These are phyloP conservation scores for Pangasius sanitwongsei DNA, from an alignment of 2,797 vertebrate genomes.

Conservation along the genomic window DNA sequence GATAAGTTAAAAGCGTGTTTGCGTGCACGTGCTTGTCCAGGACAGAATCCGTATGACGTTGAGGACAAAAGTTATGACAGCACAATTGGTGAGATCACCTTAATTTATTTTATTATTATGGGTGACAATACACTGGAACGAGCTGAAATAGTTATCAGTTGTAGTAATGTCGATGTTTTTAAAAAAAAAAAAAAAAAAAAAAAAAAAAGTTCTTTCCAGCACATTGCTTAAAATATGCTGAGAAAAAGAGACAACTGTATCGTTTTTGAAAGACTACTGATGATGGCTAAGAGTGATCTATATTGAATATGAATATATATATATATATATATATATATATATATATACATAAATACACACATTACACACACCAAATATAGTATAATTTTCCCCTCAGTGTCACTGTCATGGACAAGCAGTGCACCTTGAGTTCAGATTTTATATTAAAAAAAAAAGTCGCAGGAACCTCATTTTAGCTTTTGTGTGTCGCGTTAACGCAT, in stretches of 20 bases:
- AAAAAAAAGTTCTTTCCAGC: neutral
- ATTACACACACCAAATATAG: neutral
- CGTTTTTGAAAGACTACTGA: constrained; percentile 4
- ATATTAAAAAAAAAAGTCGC: constrained; percentile 56
- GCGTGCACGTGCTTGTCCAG: constrained; percentile 36
- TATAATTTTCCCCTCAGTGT: neutral
- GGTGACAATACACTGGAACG: neutral
- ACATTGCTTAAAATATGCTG: neutral
- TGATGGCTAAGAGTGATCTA: neutral
- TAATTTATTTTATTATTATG: neutral
- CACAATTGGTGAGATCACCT: neutral
- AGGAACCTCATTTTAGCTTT: constrained; percentile 62
- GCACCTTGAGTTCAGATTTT: constrained; percentile 24
- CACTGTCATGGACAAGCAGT: constrained; percentile 35
- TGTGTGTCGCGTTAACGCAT: constrained; percentile 66
- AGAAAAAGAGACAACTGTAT: neutral
- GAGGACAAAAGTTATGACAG: neutral
- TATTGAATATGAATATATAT: too few species aligned
- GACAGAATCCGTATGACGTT: neutral
- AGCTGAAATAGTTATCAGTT: neutral
- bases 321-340: too few species aligned
- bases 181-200: neutral
- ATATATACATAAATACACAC: neutral
- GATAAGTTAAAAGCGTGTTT: constrained; percentile 61
- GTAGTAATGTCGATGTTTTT: neutral